Conservation (phyloP, 1,140 invertebrate genomes). For the Drosophila neocordata region DNA sequence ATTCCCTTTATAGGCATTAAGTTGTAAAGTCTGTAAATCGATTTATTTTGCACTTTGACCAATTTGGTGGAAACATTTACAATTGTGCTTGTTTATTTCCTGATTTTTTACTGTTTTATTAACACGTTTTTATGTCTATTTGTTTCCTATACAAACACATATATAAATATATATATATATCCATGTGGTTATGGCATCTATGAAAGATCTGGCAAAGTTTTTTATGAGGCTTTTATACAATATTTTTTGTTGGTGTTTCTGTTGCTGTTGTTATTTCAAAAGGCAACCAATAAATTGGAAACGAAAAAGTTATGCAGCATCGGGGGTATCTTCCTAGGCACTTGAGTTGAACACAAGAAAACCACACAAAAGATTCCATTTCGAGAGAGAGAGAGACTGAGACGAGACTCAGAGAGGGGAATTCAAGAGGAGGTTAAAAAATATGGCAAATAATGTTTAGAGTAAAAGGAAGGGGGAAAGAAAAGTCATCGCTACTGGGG, state of each 20-base stretch:
- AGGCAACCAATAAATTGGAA: slow-evolving; percentile 54
- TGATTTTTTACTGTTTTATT: slow-evolving; percentile 34
- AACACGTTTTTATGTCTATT: slow-evolving; percentile 28
- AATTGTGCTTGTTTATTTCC: background rate
- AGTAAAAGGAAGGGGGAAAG: slow-evolving; percentile 3
- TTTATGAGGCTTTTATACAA: slow-evolving; percentile 26
- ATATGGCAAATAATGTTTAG: slow-evolving; percentile 62
- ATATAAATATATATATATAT: too few relatives aligned
- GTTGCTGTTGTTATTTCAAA: slow-evolving; percentile 1
- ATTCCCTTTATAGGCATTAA: background rate
- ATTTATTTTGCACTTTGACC: background rate
- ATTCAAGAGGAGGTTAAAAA: slow-evolving; percentile 35
- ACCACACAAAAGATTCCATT: slow-evolving; percentile 19
- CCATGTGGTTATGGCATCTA: background rate
- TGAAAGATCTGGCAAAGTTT: slow-evolving; percentile 28
- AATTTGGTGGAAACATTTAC: slow-evolving; percentile 4
- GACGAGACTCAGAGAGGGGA: background rate
- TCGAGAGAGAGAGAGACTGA: slow-evolving; percentile 1
- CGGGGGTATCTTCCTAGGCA: slow-evolving; percentile 60
- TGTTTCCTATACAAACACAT: background rate
- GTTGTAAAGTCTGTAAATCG: background rate
- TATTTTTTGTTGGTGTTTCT: slow-evolving; percentile 14
- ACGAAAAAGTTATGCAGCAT: slow-evolving; percentile 66
- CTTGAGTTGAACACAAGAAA: slow-evolving; percentile 46
- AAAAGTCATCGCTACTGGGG: slow-evolving; percentile 33